These are phyloP conservation scores for Edolisoma coerulescens DNA, from an alignment of 2,113 vertebrate genomes.

Conservation along the genomic window DNA sequence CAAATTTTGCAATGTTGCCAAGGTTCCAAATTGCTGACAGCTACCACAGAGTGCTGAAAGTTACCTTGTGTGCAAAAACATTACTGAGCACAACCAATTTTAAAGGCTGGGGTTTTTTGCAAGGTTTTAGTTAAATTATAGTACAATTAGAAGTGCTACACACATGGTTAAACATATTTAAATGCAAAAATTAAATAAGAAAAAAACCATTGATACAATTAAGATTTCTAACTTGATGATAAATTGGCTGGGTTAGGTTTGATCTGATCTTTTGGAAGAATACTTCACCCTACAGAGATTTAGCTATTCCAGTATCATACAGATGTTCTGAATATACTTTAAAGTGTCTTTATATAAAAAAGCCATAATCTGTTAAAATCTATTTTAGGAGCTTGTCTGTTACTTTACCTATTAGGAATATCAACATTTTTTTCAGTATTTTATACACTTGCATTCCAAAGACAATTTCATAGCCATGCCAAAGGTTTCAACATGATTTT, in stretches of 20 bases:
- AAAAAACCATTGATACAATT: not conserved
- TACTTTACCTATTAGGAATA: not conserved
- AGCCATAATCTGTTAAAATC: not conserved
- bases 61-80: not conserved
- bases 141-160: not conserved
- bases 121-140: not conserved
- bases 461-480: not conserved
- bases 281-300: not conserved
- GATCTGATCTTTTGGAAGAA: not conserved
- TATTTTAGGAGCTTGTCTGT: not conserved
- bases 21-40: slow-evolving; percentile 8
- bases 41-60: not conserved
- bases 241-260: not conserved
- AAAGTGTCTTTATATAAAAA: not conserved
- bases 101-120: not conserved
- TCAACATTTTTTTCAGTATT: not conserved
- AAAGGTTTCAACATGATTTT: not conserved
- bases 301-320: not conserved
- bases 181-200: not conserved
- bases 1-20: slow-evolving; percentile 44
- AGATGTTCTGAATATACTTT: not conserved
- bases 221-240: not conserved
- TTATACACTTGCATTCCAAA: not conserved
- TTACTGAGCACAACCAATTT: not conserved
- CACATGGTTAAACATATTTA: not conserved